These are phyloP conservation scores for Cryptoprocta ferox DNA, from an alignment of 2,797 vertebrate species.

Conservation along the genomic window DNA sequence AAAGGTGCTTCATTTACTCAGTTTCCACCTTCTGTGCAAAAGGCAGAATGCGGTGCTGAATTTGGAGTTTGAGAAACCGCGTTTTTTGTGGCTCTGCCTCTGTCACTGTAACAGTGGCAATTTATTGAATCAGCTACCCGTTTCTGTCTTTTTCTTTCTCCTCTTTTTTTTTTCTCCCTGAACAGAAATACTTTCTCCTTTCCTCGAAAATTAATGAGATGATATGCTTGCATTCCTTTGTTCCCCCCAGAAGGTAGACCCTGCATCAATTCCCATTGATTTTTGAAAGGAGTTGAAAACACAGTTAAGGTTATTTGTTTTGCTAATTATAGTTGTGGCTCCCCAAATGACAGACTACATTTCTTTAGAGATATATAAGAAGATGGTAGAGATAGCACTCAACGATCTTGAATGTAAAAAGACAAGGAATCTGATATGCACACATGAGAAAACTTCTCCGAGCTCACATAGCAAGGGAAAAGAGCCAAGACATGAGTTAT, in stretches of 20 bases:
- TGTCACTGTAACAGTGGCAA: background rate
- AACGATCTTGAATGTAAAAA: constrained; percentile 34
- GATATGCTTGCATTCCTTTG: constrained; percentile 49
- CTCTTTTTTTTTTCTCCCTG: background rate
- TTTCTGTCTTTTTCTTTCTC: constrained; percentile 8
- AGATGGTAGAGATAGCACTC: background rate
- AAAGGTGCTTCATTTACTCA: background rate
- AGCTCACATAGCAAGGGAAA: constrained; percentile 7
- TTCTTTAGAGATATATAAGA: constrained; percentile 48
- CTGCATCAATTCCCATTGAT: constrained; percentile 20
- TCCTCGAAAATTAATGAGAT: constrained; percentile 61
- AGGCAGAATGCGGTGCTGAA: background rate
- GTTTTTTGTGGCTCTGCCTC: background rate
- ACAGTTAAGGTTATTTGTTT: constrained; percentile 53
- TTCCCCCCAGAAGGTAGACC: constrained; percentile 23
- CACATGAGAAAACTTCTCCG: background rate
- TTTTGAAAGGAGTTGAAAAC: constrained; percentile 54
- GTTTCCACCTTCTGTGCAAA: constrained; percentile 8
- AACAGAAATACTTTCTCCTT: constrained; percentile 42
- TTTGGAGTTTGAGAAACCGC: constrained; percentile 18
- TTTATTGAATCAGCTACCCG: background rate
- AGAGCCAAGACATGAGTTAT: background rate
- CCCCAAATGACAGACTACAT: constrained; percentile 27
- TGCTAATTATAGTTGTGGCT: constrained; percentile 45
- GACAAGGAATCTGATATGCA: background rate